phyloP scores from a whole-genome alignment of 2,888 invertebrate genomes.

The Folsomia candida region DNA sequence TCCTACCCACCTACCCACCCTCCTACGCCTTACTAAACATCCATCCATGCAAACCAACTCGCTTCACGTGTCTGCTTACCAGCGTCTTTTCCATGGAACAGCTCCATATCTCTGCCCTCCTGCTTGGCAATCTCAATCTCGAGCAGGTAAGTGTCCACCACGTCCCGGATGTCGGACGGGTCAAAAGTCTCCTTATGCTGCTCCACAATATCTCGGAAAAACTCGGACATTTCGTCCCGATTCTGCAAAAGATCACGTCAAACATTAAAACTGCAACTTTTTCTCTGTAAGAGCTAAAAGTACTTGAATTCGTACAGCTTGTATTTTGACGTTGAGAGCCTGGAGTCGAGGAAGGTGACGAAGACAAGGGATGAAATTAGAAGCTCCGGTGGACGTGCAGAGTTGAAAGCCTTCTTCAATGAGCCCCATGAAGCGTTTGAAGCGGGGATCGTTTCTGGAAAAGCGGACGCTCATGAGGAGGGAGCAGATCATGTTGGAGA shows the following conservation, averaged over 20 bases:
- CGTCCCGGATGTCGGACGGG: slow-evolving; percentile 71
- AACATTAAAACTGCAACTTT: too few relatives aligned
- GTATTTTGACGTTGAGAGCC: slow-evolving; percentile 46
- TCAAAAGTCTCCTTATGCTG: slow-evolving; percentile 76
- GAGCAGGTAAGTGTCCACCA: slow-evolving; percentile 79
- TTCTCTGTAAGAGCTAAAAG: too few relatives aligned
- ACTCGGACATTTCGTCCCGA: slow-evolving; percentile 78
- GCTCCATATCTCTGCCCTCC: slow-evolving; percentile 68
- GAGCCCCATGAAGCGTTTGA: slow-evolving; percentile 75
- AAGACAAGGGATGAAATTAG: slow-evolving; percentile 79
- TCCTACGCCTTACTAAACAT: too few relatives aligned
- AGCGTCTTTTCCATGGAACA: slow-evolving; percentile 83
- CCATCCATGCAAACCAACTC: too few relatives aligned
- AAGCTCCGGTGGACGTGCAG: slow-evolving; percentile 76
- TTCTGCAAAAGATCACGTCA: slow-evolving; percentile 57
- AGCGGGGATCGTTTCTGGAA: slow-evolving; percentile 71
- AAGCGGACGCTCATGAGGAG: slow-evolving; percentile 86
- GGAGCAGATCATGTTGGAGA: slow-evolving; percentile 87
- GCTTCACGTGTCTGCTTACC: too few relatives aligned
- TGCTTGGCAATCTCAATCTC: slow-evolving; percentile 80
- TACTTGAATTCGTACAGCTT: slow-evolving; percentile 16
- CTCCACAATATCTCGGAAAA: slow-evolving; percentile 79
- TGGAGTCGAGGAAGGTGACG: slow-evolving; percentile 60
- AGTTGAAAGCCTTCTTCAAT: slow-evolving; percentile 88
- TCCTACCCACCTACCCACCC: too few relatives aligned